These are phyloP conservation scores for Agonopterix subpropinquella DNA, from an alignment of 2,888 invertebrate genomes.

Conservation along the genomic window DNA sequence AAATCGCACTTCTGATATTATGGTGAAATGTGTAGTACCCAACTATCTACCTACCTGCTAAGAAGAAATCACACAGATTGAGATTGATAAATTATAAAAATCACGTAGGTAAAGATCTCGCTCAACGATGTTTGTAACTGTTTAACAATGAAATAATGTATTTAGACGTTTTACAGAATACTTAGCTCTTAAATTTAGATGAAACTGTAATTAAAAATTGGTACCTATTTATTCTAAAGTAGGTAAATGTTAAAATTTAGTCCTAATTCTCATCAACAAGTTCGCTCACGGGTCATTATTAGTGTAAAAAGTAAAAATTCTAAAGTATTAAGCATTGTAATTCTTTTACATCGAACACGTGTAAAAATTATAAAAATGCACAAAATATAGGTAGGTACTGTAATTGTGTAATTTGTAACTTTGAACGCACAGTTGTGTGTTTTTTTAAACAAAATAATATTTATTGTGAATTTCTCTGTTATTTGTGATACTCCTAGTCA, in stretches of 20 bases:
- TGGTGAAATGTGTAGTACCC: too few relatives aligned
- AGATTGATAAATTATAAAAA: too few relatives aligned
- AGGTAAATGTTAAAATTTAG: background rate
- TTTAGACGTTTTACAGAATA: too few relatives aligned
- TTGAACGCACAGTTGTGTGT: slow-evolving; percentile 15
- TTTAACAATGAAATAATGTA: too few relatives aligned
- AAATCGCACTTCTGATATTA: too few relatives aligned
- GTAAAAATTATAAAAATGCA: slow-evolving; percentile 12
- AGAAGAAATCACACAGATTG: too few relatives aligned
- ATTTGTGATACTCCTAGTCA: slow-evolving; percentile 27
- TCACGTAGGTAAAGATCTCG: too few relatives aligned
- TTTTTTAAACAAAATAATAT: background rate
- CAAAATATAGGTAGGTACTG: slow-evolving; percentile 7
- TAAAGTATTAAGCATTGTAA: background rate
- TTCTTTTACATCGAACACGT: slow-evolving; percentile 32
- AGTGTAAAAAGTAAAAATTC: slow-evolving; percentile 6
- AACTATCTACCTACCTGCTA: too few relatives aligned
- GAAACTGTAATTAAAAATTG: too few relatives aligned
- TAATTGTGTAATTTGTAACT: slow-evolving; percentile 2
- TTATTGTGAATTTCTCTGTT: slow-evolving; percentile 12
- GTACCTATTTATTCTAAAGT: background rate
- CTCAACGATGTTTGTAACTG: too few relatives aligned
- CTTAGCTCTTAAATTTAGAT: too few relatives aligned
- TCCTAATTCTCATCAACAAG: slow-evolving; percentile 25
- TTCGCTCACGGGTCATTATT: slow-evolving; percentile 46